Evolutionary conservation across 2,888 invertebrate species (phyloP).

Genomic region (Encarsia formosa): DNA sequence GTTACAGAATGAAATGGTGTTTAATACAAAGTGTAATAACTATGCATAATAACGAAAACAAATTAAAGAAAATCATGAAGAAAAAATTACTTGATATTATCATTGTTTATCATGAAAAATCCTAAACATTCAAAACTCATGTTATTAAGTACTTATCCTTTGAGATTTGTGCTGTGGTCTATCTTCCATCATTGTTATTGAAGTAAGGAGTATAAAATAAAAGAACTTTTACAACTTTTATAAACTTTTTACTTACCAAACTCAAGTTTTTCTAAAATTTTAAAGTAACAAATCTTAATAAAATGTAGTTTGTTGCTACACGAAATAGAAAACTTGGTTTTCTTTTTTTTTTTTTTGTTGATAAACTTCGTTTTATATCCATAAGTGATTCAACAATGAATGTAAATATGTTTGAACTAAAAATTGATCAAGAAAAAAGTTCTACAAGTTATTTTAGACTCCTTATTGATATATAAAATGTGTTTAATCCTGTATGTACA

Average conservation of each 20-base stretch:
- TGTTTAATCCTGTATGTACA: slow-evolving; percentile 24
- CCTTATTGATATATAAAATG: slow-evolving; percentile 23
- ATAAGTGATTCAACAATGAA: too few relatives aligned
- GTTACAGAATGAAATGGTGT: too few relatives aligned
- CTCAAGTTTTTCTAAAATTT: too few relatives aligned
- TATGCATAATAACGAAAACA: slow-evolving; percentile 17
- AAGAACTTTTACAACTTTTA: slow-evolving; percentile 8
- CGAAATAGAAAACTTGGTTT: too few relatives aligned
- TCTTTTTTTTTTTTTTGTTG: too few relatives aligned
- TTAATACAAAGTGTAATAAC: too few relatives aligned
- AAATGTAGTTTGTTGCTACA: too few relatives aligned
- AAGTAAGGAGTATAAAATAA: slow-evolving; percentile 36
- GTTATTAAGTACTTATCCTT: slow-evolving; percentile 35
- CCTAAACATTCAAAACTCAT: slow-evolving; percentile 26
- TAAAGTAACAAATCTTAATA: too few relatives aligned
- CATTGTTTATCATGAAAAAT: slow-evolving; percentile 13
- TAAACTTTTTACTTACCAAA: background rate
- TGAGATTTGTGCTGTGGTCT: slow-evolving; percentile 31
- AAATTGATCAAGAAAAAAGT: background rate
- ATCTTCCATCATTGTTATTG: slow-evolving; percentile 37
- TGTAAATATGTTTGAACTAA: too few relatives aligned
- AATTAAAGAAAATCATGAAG: slow-evolving; percentile 30
- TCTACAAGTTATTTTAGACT: slow-evolving; percentile 27
- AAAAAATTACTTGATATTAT: too few relatives aligned
- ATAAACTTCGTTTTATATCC: too few relatives aligned